A percentile compares a stretch with the other conserved stretches of the same genome.
These are phyloP conservation scores for Peromyscus melanophrys DNA, from an alignment of 2,797 vertebrate genomes.

Conservation along the genomic window DNA sequence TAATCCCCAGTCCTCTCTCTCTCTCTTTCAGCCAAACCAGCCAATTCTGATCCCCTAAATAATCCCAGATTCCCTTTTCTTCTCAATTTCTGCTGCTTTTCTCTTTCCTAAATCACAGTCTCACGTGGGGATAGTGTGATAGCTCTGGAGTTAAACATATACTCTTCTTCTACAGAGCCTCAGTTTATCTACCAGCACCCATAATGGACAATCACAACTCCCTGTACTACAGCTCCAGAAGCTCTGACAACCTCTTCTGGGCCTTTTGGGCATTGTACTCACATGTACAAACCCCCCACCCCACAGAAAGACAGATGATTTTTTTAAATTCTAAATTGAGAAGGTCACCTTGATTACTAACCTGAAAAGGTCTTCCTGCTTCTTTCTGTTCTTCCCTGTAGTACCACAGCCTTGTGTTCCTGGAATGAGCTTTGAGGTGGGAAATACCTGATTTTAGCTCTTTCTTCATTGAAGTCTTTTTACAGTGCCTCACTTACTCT, in stretches of 20 bases:
- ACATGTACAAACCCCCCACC: neutral
- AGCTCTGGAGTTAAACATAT: too few species aligned
- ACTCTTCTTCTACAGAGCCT: neutral
- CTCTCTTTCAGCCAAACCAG: neutral
- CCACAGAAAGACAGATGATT: neutral
- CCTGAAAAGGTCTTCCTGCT: neutral
- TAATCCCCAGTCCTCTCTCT: accelerated
- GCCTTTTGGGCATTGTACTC: neutral
- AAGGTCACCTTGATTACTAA: neutral
- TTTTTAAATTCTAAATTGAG: neutral
- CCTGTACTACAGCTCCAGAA: neutral
- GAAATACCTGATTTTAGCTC: neutral
- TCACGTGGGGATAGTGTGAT: neutral
- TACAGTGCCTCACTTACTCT: neutral
- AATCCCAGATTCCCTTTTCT: neutral
- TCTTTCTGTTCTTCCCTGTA: neutral
- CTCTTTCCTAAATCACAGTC: neutral
- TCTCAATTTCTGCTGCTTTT: neutral
- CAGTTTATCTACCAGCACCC: neutral
- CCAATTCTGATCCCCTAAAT: neutral
- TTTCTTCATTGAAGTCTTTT: neutral
- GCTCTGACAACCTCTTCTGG: neutral
- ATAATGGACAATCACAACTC: neutral
- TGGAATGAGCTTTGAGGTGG: neutral
- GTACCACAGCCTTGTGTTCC: neutral